A percentile compares a stretch with the other conserved stretches of the same genome.
phyloP scores from a whole-genome alignment of 2,797 vertebrate species.

The Smutsia temminckii region DNA sequence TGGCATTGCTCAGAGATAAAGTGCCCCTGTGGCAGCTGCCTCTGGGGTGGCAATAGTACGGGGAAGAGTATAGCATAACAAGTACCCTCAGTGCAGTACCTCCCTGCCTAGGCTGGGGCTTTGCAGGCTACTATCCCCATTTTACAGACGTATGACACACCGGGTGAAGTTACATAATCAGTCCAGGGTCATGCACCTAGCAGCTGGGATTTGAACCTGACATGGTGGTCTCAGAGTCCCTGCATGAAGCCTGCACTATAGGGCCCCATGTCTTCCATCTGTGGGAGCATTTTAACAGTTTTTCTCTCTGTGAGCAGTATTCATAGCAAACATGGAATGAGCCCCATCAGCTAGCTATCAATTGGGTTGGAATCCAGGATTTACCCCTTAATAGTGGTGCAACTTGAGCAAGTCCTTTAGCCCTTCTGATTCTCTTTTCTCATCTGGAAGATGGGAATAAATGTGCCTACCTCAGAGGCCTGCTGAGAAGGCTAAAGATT shows the following conservation, averaged over 20 bases:
- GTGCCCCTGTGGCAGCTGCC: not conserved
- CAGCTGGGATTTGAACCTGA: not conserved
- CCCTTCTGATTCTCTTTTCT: not conserved
- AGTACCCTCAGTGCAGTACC: no score
- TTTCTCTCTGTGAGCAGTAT: not conserved
- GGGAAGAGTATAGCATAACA: not conserved
- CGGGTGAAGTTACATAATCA: not conserved
- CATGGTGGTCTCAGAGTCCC: not conserved
- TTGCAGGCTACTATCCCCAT: not conserved
- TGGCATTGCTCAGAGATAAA: not conserved
- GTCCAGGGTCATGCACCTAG: not conserved
- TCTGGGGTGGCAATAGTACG: not conserved
- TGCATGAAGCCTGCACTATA: not conserved
- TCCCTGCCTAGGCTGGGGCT: not conserved
- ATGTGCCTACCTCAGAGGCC: not conserved
- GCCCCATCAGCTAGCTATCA: not conserved
- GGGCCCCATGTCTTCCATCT: not conserved
- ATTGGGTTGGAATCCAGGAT: not conserved
- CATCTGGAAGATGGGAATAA: not conserved
- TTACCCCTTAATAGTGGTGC: not conserved
- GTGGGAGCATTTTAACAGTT: not conserved
- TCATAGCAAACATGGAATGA: not conserved
- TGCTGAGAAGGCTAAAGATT: not conserved
- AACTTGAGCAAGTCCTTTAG: not conserved
- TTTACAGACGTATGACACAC: not conserved